Percentiles rank a stretch among this genome's conserved stretches.
Conservation (phyloP, 2,113 vertebrate species). For the Melanotaenia duboulayi region DNA sequence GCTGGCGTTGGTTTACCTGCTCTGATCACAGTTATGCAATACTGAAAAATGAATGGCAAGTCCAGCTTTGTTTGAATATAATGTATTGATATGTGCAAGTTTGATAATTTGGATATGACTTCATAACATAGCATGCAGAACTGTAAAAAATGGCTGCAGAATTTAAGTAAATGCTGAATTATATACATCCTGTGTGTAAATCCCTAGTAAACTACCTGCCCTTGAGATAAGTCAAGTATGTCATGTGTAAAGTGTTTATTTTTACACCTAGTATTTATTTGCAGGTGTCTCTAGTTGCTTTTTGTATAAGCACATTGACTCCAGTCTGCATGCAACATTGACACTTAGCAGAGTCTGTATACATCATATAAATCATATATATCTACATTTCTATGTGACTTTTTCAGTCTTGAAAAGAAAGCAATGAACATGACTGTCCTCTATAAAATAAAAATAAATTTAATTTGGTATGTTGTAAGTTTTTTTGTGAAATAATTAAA, state of each 20-base stretch:
- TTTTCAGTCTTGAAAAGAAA: constrained; percentile 45
- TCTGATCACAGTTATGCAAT: constrained; percentile 77
- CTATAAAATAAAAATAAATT: constrained; percentile 44
- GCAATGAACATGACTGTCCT: constrained; percentile 31
- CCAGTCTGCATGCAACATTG: constrained; percentile 38
- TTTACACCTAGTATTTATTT: constrained; percentile 10
- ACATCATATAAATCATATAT: constrained; percentile 17
- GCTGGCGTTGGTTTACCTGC: constrained; percentile 42
- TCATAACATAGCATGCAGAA: constrained; percentile 59
- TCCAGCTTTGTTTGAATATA: constrained; percentile 57
- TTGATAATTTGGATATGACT: constrained; percentile 47
- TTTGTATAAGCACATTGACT: constrained; percentile 22
- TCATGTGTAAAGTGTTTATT: constrained; percentile 22
- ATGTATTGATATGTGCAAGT: constrained; percentile 40
- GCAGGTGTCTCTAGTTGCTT: constrained; percentile 6
- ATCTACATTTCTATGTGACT: constrained; percentile 45
- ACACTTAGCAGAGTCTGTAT: background rate
- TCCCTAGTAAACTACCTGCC: background rate
- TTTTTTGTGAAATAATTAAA: background rate
- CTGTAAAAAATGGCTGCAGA: constrained; percentile 17
- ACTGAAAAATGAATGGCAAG: constrained; percentile 75
- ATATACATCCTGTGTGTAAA: background rate
- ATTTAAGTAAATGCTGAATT: background rate
- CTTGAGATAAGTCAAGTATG: background rate
- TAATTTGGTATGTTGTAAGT: background rate